phyloP scores from a whole-genome alignment of 1,140 invertebrate genomes.

The Drosophila ercepeae region DNA sequence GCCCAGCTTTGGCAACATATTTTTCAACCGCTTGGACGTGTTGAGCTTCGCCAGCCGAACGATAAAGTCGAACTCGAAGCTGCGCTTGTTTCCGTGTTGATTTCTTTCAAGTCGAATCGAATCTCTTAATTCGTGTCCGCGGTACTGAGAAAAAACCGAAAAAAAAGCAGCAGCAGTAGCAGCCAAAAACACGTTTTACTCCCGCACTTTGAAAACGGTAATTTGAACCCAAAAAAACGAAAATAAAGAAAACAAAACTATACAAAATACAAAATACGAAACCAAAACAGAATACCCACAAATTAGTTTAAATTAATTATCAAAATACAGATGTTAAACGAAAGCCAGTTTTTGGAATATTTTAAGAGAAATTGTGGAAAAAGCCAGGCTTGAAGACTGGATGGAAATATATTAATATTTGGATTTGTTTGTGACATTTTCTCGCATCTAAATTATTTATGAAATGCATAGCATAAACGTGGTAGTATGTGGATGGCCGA shows the following conservation, averaged over 20 bases:
- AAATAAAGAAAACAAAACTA: conserved; percentile 23
- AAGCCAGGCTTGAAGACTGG: neutral
- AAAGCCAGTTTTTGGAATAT: neutral
- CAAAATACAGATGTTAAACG: conserved; percentile 5
- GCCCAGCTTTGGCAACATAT: too few relatives aligned
- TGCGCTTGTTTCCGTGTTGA: conserved; percentile 60
- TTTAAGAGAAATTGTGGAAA: neutral
- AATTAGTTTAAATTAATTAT: conserved; percentile 32
- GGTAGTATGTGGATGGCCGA: conserved; percentile 19
- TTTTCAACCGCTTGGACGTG: too few relatives aligned
- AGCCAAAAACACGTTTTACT: conserved; percentile 46
- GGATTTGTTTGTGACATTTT: conserved; percentile 12
- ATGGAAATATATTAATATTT: neutral
- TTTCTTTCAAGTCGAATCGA: conserved; percentile 41
- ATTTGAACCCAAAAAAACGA: conserved; percentile 38
- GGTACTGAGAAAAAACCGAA: conserved; percentile 27
- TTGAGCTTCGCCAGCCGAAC: conserved; percentile 72
- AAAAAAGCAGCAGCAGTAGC: conserved; percentile 24
- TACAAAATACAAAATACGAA: conserved; percentile 7
- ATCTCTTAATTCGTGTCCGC: conserved; percentile 41
- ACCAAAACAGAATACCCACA: conserved; percentile 12
- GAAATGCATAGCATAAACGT: conserved; percentile 5
- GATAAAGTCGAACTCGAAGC: conserved; percentile 57
- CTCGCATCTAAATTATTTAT: conserved; percentile 12
- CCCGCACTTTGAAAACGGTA: conserved; percentile 51